Evolutionary conservation across 2,888 invertebrate species (phyloP), one percentile per base, ranked within the genome.

Genomic region (Plagiodera versicolora): DNA sequence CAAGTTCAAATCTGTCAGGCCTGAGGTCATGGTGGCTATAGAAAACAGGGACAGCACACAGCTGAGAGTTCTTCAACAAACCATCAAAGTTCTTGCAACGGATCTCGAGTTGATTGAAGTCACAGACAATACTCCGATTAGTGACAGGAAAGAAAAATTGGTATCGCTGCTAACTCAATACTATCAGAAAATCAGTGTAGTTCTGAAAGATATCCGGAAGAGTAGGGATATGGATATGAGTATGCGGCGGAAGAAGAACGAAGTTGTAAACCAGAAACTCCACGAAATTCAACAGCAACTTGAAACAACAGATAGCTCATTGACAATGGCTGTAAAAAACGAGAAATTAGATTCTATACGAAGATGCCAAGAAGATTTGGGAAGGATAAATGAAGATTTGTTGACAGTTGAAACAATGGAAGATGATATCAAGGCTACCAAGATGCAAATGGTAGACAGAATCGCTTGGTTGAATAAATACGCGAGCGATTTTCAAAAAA

Each of bases 51-150:
- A 74, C 51, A 63, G 55, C 8, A 67, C 65, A 1, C 65, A 66
- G 49, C 50, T 74, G 8, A 63, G 67, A 50, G 57, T 71, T 11
- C 61, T 69, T 46, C 50, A 66, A 30, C 54, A 66, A 24, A 71
- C 70, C 3, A 62, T 73, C 0, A 63, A 69, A 57, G 64, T 67
- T 1, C 54, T 74, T 6, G 70, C 67, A 11, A 67, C 65, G 0
- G 68, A 72, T 47, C 57, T 74, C 10, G 72, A 73, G 51, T 62
- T 71, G 67, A 65, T 74, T 11, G 49, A 63, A 8, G 60, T 63
- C 0, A 50, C 59, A 10, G 56, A 59, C 28, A 60, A 64, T 6
- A 66, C 68, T 0, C 65, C 69, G 3, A 39, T 65, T 17, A 63
- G 62, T 5, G 67, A 70, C 19, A 64, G 62, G 8, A 72, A 72